A percentile compares a stretch with the other conserved stretches of the same genome.
Evolutionary conservation across 1,140 invertebrate species (phyloP).

Genomic region (Grapholita molesta): DNA sequence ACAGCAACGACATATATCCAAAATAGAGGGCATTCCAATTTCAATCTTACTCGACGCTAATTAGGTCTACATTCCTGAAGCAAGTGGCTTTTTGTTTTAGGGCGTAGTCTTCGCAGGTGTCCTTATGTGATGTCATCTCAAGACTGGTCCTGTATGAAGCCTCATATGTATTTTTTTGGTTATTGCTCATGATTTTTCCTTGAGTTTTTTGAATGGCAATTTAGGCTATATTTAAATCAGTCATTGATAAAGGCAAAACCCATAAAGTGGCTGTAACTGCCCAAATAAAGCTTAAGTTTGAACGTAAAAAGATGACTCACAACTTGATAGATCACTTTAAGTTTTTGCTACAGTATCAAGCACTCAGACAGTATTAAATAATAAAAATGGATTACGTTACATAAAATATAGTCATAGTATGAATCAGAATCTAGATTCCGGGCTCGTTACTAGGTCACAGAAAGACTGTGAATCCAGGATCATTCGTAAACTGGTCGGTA

Average conservation of each 20-base stretch:
- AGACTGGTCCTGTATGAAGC: slow-evolving; percentile 23
- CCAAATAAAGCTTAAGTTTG: not conserved
- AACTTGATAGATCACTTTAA: not conserved
- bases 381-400: no score
- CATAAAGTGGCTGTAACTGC: not conserved
- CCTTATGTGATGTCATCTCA: slow-evolving; percentile 33
- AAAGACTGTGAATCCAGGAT: no score
- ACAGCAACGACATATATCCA: not conserved
- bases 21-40: not conserved
- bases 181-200: not conserved
- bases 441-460: no score
- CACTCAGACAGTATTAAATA: not conserved
- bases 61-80: not conserved
- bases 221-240: not conserved
- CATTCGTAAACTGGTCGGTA: no score
- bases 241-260: not conserved
- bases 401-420: no score
- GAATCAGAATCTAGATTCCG: no score
- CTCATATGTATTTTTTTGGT: not conserved
- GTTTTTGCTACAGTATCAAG: not conserved
- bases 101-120: slow-evolving; percentile 26
- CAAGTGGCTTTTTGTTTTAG: not conserved
- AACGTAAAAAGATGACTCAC: not conserved
- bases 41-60: not conserved
- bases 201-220: not conserved